A percentile compares a stretch with the other conserved stretches of the same genome.
These are phyloP conservation scores for Istiophorus platypterus DNA, from an alignment of 2,113 vertebrate species.

Conservation along the genomic window DNA sequence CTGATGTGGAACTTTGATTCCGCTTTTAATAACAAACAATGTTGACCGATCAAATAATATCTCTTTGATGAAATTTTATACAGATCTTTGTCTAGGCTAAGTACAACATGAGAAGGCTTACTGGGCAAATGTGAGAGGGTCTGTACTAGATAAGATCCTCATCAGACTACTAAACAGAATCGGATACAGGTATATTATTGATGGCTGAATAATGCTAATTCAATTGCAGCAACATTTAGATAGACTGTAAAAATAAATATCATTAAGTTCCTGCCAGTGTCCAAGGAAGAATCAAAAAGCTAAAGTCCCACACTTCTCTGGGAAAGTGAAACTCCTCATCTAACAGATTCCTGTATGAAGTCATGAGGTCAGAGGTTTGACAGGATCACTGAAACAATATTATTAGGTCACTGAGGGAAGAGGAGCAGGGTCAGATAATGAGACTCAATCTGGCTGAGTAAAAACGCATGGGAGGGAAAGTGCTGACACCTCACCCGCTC, in stretches of 20 bases:
- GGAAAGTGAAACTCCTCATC: slow-evolving; percentile 59
- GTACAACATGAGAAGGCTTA: slow-evolving; percentile 27
- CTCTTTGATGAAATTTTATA: slow-evolving; percentile 34
- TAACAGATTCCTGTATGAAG: slow-evolving; percentile 65
- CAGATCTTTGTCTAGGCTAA: slow-evolving; percentile 40
- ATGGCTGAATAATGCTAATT: slow-evolving; percentile 42
- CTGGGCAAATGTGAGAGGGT: slow-evolving; percentile 5
- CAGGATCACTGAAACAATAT: slow-evolving; percentile 82
- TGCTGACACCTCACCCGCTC: slow-evolving; percentile 79
- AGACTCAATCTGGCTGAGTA: slow-evolving; percentile 79
- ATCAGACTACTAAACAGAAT: slow-evolving; percentile 50
- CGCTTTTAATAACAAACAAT: slow-evolving; percentile 41
- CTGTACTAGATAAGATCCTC: slow-evolving; percentile 26
- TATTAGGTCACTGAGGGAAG: slow-evolving; percentile 79
- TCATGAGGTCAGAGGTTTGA: slow-evolving; percentile 75
- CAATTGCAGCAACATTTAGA: slow-evolving; percentile 29
- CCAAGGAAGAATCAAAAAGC: slow-evolving; percentile 15
- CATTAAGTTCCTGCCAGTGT: slow-evolving; percentile 4
- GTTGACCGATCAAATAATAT: slow-evolving; percentile 45
- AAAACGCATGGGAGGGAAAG: slow-evolving; percentile 80
- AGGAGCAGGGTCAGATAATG: slow-evolving; percentile 80
- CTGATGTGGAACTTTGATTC: slow-evolving; percentile 58
- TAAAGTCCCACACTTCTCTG: slow-evolving; percentile 27
- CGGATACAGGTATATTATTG: slow-evolving; percentile 8
- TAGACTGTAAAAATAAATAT: slow-evolving; percentile 40